Evolutionary conservation across 2,888 invertebrate species (phyloP), one percentile per base, ranked within the genome.

Genomic region (Keiferia lycopersicella): DNA sequence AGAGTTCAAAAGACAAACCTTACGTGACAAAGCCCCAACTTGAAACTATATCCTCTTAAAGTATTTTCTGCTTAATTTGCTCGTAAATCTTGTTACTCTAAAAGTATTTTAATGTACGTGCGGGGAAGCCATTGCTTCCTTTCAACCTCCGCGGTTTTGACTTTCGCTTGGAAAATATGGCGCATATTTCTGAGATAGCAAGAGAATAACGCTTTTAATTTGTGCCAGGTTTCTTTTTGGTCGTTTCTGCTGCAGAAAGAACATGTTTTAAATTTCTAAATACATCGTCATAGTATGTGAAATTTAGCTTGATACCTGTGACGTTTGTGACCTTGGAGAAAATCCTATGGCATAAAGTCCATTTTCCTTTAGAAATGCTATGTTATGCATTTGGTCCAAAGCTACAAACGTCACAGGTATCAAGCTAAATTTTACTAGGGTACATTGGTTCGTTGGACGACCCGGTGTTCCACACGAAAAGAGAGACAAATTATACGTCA

Each of bases 31-130:
- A 41, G 41, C 41, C 41, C 14, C 41, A 39, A 39, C 39, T 41
- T 14, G n/a, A 20, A 12, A 20, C 20, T 51, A 51, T 20, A 51
- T 20, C 51, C 51, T 22, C 51, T 51, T 51, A 22, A 51, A 18
- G 51, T 20, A 51, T 51, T 51, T 51, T 22, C 18, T 20, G 51
- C 20, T 51, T 51, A 51, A 51, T 51, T 51, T 20, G 51, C 22
- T 51, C 20, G 20, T 22, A 51, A 51, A 22, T 22, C 51, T 41
- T n/a, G 41, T 41, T 41, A 41, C 41, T 14, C 41, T 41, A 41
- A 41, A 41, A 41, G 41, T 41, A 41, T 41, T 41, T 41, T 41
- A 41, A 41, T 41, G 41, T 41, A 14, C 41, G 41, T n/a, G n/a
- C 14, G 1, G 41, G 41, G 14, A 41, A 41, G n/a, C 41, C 41